Evolutionary conservation across 2,113 vertebrate species (phyloP).

Genomic region (Rousettus leschenaultii): DNA sequence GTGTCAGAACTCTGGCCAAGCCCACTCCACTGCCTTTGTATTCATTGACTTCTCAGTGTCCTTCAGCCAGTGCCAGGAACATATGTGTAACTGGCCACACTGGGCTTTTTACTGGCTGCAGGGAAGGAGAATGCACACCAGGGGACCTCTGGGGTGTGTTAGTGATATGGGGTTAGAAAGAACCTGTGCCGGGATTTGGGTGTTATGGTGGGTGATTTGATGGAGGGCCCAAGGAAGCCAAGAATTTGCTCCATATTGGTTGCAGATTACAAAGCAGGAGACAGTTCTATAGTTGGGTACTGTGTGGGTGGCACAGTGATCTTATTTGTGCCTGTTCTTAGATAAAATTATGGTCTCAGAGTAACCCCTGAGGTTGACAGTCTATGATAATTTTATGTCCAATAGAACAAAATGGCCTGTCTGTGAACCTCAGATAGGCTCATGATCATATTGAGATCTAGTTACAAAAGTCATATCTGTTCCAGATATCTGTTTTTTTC

Average conservation of each 20-base stretch:
- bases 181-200: neutral
- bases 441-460: neutral
- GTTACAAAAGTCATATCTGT: neutral
- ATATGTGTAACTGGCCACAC: accelerated
- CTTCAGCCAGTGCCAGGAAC: neutral
- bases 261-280: neutral
- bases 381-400: neutral
- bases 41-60: neutral
- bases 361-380: neutral
- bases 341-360: neutral
- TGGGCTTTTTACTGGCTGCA: neutral
- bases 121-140: no score
- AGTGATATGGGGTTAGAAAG: no score
- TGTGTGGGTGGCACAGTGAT: neutral
- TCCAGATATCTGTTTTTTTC: neutral
- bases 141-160: neutral
- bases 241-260: neutral
- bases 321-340: neutral
- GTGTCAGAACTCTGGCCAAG: neutral
- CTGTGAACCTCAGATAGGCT: neutral
- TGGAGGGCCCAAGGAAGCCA: neutral
- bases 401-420: neutral
- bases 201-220: neutral
- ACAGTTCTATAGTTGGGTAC: neutral
- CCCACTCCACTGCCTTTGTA: neutral